phyloP scores from a whole-genome alignment of 2,888 invertebrate species.

The Octodonta nipae region DNA sequence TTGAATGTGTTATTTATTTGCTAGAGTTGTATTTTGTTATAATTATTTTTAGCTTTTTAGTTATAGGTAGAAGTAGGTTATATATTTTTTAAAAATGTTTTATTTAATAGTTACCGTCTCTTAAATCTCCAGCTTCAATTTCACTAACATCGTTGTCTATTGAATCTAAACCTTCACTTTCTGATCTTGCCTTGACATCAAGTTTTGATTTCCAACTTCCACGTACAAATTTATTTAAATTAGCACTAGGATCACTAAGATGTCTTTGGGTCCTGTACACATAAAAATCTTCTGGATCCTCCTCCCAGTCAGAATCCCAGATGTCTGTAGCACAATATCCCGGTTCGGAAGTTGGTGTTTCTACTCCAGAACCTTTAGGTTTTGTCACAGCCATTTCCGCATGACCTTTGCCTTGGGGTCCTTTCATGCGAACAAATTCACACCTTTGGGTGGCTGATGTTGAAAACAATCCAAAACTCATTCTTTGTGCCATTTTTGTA shows the following conservation, averaged over 20 bases:
- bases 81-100: too few relatives aligned
- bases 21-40: too few relatives aligned
- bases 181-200: constrained; percentile 63
- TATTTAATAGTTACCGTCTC: constrained; percentile 59
- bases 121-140: constrained; percentile 85
- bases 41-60: too few relatives aligned
- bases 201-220: constrained; percentile 68
- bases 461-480: constrained; percentile 85
- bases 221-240: constrained; percentile 70
- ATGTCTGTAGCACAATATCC: constrained; percentile 71
- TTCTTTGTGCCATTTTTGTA: constrained; percentile 86
- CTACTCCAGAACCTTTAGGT: constrained; percentile 80
- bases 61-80: too few relatives aligned
- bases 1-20: too few relatives aligned
- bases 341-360: constrained; percentile 87
- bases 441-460: constrained; percentile 66
- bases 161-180: constrained; percentile 81
- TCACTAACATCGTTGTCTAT: constrained; percentile 74
- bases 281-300: constrained; percentile 73
- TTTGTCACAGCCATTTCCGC: constrained; percentile 97
- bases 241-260: constrained; percentile 86
- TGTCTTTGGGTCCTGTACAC: constrained; percentile 62
- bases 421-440: constrained; percentile 97
- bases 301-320: constrained; percentile 83
- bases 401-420: constrained; percentile 89